Evolutionary conservation across 2,797 vertebrate genomes (phyloP).

Genomic region (Bradypus variegatus): DNA sequence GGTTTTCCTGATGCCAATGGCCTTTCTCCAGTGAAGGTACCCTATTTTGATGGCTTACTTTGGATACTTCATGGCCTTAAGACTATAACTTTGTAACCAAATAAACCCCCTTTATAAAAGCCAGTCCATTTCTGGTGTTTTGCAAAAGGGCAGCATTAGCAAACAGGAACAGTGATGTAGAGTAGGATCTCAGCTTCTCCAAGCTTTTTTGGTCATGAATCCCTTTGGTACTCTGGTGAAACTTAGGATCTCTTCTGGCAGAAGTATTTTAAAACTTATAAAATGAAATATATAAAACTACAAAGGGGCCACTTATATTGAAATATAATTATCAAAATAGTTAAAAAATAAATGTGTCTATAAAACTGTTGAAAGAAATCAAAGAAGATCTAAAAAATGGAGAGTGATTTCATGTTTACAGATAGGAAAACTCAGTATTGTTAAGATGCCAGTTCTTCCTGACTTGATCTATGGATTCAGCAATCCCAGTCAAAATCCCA

Average conservation of each 20-base stretch:
- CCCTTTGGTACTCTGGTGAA: not conserved
- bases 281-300: not conserved
- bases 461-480: not conserved
- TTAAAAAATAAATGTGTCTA: not conserved
- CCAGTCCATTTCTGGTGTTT: too few relatives aligned
- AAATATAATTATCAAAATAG: not conserved
- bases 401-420: not conserved
- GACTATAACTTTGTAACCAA: too few relatives aligned
- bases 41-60: too few relatives aligned
- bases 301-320: not conserved
- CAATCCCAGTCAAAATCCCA: not conserved
- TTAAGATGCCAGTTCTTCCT: not conserved
- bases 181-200: not conserved
- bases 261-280: not conserved
- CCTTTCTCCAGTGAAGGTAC: too few relatives aligned
- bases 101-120: too few relatives aligned
- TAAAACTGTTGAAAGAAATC: not conserved
- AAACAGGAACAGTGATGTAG: not conserved
- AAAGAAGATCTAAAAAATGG: not conserved
- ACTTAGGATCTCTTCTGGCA: not conserved
- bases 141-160: too few relatives aligned
- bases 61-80: too few relatives aligned
- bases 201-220: not conserved
- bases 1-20: too few relatives aligned
- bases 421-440: not conserved